Percentiles rank a stretch among this genome's conserved stretches.
Conservation (phyloP, 2,113 vertebrate species). For the Solea senegalensis region DNA sequence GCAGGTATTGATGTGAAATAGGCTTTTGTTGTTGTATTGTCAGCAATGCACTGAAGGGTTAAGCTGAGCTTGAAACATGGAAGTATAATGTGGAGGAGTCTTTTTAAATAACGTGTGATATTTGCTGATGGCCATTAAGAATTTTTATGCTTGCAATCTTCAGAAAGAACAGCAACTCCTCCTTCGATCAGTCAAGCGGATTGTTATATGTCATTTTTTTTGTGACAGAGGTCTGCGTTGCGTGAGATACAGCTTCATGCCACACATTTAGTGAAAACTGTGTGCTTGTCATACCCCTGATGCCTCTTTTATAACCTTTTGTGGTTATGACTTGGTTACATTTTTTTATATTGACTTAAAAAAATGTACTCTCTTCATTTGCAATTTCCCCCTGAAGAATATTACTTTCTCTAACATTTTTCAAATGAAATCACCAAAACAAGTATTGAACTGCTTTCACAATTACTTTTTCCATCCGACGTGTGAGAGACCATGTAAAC, state of each 20-base stretch:
- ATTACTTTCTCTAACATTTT: slow-evolving; percentile 13
- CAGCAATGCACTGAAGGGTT: slow-evolving; percentile 6
- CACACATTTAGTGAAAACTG: slow-evolving; percentile 37
- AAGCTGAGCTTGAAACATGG: slow-evolving; percentile 32
- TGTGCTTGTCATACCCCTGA: slow-evolving; percentile 28
- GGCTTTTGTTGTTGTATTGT: background rate
- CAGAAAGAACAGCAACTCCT: slow-evolving; percentile 57
- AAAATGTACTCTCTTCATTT: slow-evolving; percentile 8
- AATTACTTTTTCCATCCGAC: slow-evolving; percentile 13
- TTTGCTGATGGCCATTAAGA: slow-evolving; percentile 66
- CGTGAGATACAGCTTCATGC: slow-evolving; percentile 50
- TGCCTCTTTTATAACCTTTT: slow-evolving; percentile 17
- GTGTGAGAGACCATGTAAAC: background rate
- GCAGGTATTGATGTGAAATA: slow-evolving; percentile 5
- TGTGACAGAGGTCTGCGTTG: slow-evolving; percentile 48
- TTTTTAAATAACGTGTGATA: slow-evolving; percentile 71
- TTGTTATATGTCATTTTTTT: slow-evolving; percentile 55
- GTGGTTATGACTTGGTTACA: slow-evolving; percentile 27
- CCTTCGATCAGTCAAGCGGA: slow-evolving; percentile 60
- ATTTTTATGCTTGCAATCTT: slow-evolving; percentile 67
- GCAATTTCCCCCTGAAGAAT: background rate
- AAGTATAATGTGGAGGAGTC: slow-evolving; percentile 55
- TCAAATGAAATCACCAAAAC: slow-evolving; percentile 25
- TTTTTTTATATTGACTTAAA: background rate
- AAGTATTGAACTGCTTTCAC: slow-evolving; percentile 6